Percentiles rank a stretch among this genome's conserved stretches.
Conservation (phyloP, 2,888 invertebrate species). For the Eupsilia transversa region DNA sequence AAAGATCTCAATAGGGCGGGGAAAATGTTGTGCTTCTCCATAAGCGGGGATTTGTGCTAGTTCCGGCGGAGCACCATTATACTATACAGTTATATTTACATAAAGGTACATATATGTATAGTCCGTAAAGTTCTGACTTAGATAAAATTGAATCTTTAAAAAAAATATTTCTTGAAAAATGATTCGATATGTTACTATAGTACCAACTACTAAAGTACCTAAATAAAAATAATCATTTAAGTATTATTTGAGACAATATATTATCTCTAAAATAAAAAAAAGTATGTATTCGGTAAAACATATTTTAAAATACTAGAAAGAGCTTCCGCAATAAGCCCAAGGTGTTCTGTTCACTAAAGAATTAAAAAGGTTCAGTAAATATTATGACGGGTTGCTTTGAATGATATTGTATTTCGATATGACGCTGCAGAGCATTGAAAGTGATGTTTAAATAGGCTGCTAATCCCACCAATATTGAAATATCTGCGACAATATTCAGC, state of each 20-base stretch:
- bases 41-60: conserved; percentile 42
- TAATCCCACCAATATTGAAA: conserved; percentile 90
- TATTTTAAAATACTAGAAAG: conserved; percentile 5
- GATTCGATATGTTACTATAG: no score
- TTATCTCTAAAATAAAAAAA: not conserved
- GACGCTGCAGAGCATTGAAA: conserved; percentile 84
- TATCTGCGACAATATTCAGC: conserved; percentile 89
- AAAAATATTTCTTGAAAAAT: no score
- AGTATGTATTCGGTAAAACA: not conserved
- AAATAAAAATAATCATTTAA: no score
- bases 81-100: not conserved
- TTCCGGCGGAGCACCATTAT: conserved; percentile 16
- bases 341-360: conserved; percentile 70
- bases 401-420: conserved; percentile 88
- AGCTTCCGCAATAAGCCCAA: conserved; percentile 47
- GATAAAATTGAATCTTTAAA: no score
- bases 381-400: conserved; percentile 84
- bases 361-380: conserved; percentile 88
- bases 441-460: conserved; percentile 89
- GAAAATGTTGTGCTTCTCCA: conserved; percentile 51
- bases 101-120: not conserved
- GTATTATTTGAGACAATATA: not conserved
- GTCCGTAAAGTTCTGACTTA: not conserved
- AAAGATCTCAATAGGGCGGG: conserved; percentile 50
- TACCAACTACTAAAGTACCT: no score